phyloP scores from a whole-genome alignment of 2,113 vertebrate species.

The Progne subis region DNA sequence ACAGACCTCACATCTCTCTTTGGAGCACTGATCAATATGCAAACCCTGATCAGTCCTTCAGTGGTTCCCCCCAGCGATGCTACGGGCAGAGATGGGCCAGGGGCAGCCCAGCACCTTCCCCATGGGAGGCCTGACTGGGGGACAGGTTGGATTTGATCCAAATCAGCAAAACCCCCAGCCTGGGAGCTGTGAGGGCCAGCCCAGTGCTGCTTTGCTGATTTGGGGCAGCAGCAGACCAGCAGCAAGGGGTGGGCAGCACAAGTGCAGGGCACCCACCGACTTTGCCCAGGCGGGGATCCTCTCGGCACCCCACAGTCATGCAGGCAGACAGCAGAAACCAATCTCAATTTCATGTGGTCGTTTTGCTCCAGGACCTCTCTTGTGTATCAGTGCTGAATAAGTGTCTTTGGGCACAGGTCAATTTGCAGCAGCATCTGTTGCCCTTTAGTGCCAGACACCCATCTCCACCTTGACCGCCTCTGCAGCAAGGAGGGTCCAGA shows the following conservation, averaged over 20 bases:
- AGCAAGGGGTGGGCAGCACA: fast-evolving
- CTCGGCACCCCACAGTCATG: not conserved
- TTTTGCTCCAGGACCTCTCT: not conserved
- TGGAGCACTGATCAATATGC: not conserved
- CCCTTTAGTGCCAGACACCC: not conserved
- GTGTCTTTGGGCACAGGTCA: not conserved
- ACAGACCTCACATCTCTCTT: not conserved
- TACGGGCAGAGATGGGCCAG: fast-evolving
- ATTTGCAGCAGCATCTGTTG: not conserved
- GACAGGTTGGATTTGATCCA: fast-evolving
- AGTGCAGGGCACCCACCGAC: fast-evolving
- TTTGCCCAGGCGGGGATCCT: no score
- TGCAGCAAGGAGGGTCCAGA: not conserved
- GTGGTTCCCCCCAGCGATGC: not conserved
- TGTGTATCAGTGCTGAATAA: not conserved
- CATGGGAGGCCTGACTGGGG: not conserved
- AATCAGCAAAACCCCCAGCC: not conserved
- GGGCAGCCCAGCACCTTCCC: not conserved
- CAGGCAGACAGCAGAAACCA: not conserved
- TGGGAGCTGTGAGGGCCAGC: not conserved
- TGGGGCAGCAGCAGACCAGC: not conserved
- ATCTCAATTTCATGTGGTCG: fast-evolving
- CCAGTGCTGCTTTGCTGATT: not conserved
- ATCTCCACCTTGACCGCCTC: not conserved
- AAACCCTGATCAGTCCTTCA: not conserved